Evolutionary conservation across 2,113 vertebrate genomes (phyloP).

Genomic region (Psophia crepitans): DNA sequence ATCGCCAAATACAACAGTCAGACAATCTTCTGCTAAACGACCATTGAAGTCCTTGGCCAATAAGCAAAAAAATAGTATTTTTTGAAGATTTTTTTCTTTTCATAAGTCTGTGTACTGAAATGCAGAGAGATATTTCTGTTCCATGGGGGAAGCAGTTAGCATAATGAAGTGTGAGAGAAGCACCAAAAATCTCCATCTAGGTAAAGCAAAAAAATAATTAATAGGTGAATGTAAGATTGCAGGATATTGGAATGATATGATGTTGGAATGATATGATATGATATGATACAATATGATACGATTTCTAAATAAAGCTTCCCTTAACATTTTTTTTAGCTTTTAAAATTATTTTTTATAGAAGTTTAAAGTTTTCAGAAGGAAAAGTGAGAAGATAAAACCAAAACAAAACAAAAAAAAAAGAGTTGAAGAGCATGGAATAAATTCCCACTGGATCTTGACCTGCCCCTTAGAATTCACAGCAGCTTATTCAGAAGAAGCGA

Average conservation of each 20-base stretch:
- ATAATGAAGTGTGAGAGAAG: background rate
- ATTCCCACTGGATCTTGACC: background rate
- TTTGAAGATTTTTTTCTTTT: background rate
- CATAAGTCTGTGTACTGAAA: background rate
- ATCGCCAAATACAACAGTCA: background rate
- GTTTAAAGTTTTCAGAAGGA: background rate
- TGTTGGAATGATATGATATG: too few relatives aligned
- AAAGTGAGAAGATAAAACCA: background rate
- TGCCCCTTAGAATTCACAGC: background rate
- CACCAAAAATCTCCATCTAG: background rate
- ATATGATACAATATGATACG: rapidly evolving
- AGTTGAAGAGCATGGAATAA: background rate
- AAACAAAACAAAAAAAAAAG: background rate
- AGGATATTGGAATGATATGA: background rate
- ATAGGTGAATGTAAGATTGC: background rate
- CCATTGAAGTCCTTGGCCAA: background rate
- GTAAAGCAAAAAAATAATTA: background rate
- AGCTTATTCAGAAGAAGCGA: background rate
- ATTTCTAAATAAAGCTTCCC: background rate
- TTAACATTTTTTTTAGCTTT: background rate
- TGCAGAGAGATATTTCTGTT: background rate
- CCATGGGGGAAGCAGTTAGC: background rate
- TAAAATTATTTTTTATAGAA: background rate
- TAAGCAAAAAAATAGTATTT: background rate
- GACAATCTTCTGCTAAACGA: background rate